Evolutionary conservation across 2,888 invertebrate species (phyloP).

Genomic region (Parnassius apollo): DNA sequence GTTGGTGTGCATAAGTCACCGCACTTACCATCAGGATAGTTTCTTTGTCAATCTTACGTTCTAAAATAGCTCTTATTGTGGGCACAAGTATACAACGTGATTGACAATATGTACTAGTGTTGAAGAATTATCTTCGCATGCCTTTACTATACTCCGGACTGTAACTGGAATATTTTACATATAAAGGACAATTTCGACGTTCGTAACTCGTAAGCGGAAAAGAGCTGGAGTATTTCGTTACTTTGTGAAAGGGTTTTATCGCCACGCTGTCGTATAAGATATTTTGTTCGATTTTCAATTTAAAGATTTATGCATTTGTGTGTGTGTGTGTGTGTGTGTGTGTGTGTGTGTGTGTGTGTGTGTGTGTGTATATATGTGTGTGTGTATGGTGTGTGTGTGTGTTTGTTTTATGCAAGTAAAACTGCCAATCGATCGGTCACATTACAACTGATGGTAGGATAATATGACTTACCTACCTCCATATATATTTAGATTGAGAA

Average conservation of each 20-base stretch:
- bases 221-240: conserved; percentile 13
- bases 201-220: conserved; percentile 11
- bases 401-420: not conserved
- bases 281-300: conserved; percentile 7
- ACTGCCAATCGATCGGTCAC: too few relatives aligned
- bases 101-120: conserved; percentile 14
- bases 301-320: conserved; percentile 5
- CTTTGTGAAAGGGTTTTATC: conserved; percentile 15
- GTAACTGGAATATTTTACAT: conserved; percentile 24
- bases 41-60: not conserved
- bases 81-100: not conserved
- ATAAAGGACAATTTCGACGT: conserved; percentile 24
- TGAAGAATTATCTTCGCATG: conserved; percentile 3
- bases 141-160: conserved; percentile 16
- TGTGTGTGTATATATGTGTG: too few relatives aligned
- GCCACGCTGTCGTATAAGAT: not conserved
- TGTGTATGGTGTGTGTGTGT: conserved; percentile 2
- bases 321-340: not conserved
- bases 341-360: too few relatives aligned
- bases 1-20: too few relatives aligned
- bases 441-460: too few relatives aligned
- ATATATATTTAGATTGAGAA: too few relatives aligned
- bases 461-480: too few relatives aligned
- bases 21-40: too few relatives aligned
- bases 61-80: not conserved